Base-by-base conservation (phyloP, 37 sponge, comb jelly and placozoan genomes). In the Oopsacas minuta region DNA sequence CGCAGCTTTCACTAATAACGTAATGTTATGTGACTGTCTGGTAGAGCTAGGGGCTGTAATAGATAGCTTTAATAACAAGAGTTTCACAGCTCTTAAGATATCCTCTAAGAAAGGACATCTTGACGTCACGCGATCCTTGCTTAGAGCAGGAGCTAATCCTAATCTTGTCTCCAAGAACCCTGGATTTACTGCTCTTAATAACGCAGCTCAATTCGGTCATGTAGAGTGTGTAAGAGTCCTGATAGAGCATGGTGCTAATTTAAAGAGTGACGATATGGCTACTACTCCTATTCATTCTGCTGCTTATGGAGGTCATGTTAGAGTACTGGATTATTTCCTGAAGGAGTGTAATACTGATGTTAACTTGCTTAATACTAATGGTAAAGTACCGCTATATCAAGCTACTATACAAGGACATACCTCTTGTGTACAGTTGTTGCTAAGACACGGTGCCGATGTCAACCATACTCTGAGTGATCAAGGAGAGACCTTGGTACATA, bases 151-250 rank as follows among this genome's bases (percentile, higher is more conserved):
- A 25, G 75, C 75, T 34, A 61, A 61, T 12, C 75, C 75, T 5
- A 61, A 61, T 34, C 75, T 61, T 3, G 75, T 61, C 75, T 61
- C 75, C 75, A 61, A 61, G 75, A 61, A 61, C 28, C 75, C 75
- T 34, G 75, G 75, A 5, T 61, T 61, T 12, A 61, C 75, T 20
- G 75, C 75, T 25, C 75, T 61, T 12, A 61, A 61, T 12, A 61
- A 61, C 75, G 75, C 75, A 5, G 75, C 75, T 10, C 75, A 61
- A 34, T 61, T 61, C 75, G 75, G 75, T 32, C 75, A 61, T 12
- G 3, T 61, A 34, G 75, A 61, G 75, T 61, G 75, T 34, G 75
- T 61, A 34, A 25, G 30, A 3, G 32, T 61, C 20, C 75, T 61
- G 28, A 61, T 61, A 10, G 75, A 61, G 75, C 22, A 61, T 12